Evolutionary conservation across 1,140 invertebrate genomes (phyloP).

Genomic region (Nasonia giraulti): DNA sequence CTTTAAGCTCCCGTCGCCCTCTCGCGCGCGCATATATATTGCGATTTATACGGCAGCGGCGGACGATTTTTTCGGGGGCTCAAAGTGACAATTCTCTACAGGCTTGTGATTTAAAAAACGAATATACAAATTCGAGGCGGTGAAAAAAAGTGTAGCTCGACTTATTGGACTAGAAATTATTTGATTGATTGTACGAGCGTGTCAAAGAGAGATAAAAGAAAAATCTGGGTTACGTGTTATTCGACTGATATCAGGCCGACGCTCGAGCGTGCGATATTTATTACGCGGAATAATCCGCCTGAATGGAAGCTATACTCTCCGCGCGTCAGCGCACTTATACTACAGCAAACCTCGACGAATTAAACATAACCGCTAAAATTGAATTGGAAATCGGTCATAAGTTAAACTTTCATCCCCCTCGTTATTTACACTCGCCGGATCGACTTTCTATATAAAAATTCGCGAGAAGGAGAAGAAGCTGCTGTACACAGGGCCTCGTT

Average conservation of each 20-base stretch:
- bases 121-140: too few relatives aligned
- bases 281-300: background rate
- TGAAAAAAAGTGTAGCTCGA: background rate
- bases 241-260: background rate
- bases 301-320: background rate
- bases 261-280: background rate
- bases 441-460: background rate
- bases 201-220: background rate
- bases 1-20: background rate
- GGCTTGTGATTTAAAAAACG: background rate
- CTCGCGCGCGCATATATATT: background rate
- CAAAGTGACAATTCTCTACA: too few relatives aligned
- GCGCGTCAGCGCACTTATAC: background rate
- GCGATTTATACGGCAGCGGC: background rate
- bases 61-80: too few relatives aligned
- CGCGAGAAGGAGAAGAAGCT: background rate
- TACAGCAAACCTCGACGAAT: background rate
- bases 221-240: background rate
- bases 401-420: background rate
- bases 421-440: too few relatives aligned
- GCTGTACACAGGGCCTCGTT: background rate
- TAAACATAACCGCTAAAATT: background rate
- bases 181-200: background rate
- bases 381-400: conserved; percentile 1
- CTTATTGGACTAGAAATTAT: background rate